Evolutionary conservation across 2,113 vertebrate genomes (phyloP), one percentile per base, ranked within the genome.

Genomic region (Eonycteris spelaea): DNA sequence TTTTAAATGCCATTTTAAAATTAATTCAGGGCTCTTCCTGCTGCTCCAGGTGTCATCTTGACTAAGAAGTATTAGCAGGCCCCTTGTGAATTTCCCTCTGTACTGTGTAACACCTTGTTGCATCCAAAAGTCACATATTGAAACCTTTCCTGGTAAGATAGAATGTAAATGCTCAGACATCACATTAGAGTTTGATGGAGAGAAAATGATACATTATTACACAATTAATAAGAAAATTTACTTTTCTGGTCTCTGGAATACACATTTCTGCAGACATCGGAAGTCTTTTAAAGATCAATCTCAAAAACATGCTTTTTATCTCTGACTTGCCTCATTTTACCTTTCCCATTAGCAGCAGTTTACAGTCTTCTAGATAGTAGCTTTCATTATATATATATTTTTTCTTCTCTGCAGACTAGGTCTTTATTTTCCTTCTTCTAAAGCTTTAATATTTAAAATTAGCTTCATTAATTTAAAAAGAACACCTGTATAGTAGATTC

Each of bases 381-480:
- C 24, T 73, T 43, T 51, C 22, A 12, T 67, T 83, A 22, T 53
- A 15, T 2, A 45, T 12, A 9, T 70, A 63, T 91, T 35, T 35
- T 57, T 53, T 90, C 43, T 79, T 63, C 83, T n/a, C 61, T 94
- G 12, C n/a, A 55, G 68, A 45, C 12, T 14, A 19, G 18, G 7
- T 68, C 24, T 80, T 95, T 90, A 83, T 94, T 89, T 38, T 83
- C 48, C 13, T 55, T 61, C 75, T 8, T 73, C 55, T 91, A 67
- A 90, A 74, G 43, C 38, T 79, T 96, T 93, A 55, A 51, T 80
- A 28, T 19, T 93, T 68, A 61, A 96, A 93, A 95, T 93, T 48
- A 63, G 19, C 67, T 68, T 95, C 61, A 86, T 84, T 80, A 80
- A 97, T 95, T 96, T 92, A 92, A 87, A 90, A 87, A 82, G 90